Evolutionary conservation across 2,113 vertebrate genomes (phyloP).

Genomic region (Micronycteris hirsuta): DNA sequence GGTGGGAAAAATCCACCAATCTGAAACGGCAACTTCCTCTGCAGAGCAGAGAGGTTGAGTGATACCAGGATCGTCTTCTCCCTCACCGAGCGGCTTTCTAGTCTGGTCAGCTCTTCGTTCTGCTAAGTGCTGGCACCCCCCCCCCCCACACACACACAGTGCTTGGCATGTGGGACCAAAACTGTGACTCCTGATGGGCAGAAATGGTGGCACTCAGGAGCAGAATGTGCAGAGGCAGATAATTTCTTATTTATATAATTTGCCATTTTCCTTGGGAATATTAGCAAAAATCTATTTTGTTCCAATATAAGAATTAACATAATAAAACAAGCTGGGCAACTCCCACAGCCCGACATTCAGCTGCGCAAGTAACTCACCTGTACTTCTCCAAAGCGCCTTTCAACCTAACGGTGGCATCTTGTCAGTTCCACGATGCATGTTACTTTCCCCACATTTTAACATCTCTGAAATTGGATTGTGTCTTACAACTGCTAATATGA

Average conservation of each 20-base stretch:
- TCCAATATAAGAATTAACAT: background rate
- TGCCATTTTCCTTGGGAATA: background rate
- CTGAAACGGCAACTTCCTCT: background rate
- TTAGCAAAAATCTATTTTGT: background rate
- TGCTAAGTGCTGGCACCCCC: background rate
- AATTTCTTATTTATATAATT: background rate
- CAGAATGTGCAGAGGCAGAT: background rate
- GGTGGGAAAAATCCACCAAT: background rate
- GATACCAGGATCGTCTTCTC: constrained; percentile 27
- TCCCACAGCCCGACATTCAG: background rate
- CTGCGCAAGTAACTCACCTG: background rate
- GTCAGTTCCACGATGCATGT: background rate
- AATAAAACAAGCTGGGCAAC: background rate
- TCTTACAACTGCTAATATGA: background rate
- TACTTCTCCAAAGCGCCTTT: background rate
- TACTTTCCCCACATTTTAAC: background rate
- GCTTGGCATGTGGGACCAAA: background rate
- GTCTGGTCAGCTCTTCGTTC: constrained; percentile 76
- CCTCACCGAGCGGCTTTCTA: constrained; percentile 68
- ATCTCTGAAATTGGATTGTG: background rate
- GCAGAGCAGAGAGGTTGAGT: background rate
- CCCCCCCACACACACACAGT: background rate
- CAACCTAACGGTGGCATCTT: background rate
- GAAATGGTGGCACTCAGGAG: background rate
- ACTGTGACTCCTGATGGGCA: background rate